Evolutionary conservation across 1,140 invertebrate species (phyloP).

Genomic region (Heliothis subflexa): DNA sequence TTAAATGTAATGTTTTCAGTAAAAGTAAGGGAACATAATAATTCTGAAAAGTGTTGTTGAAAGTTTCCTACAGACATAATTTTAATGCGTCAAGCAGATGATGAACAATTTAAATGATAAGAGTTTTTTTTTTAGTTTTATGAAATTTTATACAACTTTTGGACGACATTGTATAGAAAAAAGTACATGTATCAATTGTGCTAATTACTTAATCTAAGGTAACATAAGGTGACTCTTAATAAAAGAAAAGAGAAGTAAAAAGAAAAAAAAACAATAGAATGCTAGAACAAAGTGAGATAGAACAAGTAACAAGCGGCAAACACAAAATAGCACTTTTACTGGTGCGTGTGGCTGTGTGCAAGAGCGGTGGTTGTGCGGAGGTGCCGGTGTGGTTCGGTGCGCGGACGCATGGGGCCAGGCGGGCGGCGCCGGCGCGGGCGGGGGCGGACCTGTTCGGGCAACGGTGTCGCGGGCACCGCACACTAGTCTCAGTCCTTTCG

Average conservation of each 20-base stretch:
- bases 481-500: conserved; percentile 80
- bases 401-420: conserved; percentile 60
- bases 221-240: too few species aligned
- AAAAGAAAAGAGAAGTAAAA: not conserved
- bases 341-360: conserved; percentile 73
- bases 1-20: too few species aligned
- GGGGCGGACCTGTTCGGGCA: conserved; percentile 85
- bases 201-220: too few species aligned
- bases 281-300: conserved; percentile 53
- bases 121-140: too few species aligned
- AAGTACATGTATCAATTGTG: too few species aligned
- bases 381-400: conserved; percentile 52
- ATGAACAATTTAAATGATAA: too few species aligned
- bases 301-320: conserved; percentile 62
- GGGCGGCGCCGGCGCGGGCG: conserved; percentile 72
- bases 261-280: conserved; percentile 35
- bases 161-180: too few species aligned
- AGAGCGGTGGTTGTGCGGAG: conserved; percentile 57
- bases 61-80: too few species aligned
- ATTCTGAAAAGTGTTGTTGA: too few species aligned
- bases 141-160: too few species aligned
- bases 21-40: too few species aligned
- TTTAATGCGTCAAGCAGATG: too few species aligned
- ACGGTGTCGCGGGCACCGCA: conserved; percentile 82
- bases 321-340: conserved; percentile 80